Base-by-base conservation (phyloP, 2,888 invertebrate species). In the Chaetogeoica ovagalla region DNA sequence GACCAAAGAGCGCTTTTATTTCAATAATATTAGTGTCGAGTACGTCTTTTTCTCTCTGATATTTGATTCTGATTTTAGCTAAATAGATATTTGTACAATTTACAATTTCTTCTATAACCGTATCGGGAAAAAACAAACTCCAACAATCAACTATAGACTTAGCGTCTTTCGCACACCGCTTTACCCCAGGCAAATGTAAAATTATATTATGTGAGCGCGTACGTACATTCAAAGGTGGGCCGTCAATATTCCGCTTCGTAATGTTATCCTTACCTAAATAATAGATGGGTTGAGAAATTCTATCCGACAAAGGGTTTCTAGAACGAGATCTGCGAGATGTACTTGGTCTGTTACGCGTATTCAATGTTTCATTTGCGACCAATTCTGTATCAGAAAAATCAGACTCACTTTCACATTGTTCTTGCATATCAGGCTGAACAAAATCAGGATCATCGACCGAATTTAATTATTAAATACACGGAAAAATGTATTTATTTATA, bases 61-160 rank as follows among this genome's bases (percentile, higher is more conserved):
- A 76, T 68, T 76, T 66, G 13, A 39, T 57, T 68, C 70, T 48
- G 30, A 70, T 70, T n/a, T 30, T 60, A 68, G n/a, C 30, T 17
- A 79, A 52, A 63, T 70, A 71, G 1, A 59, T 70, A 52, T 77
- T 77, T 15, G 77, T 77, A 60, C 39, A 48, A 43, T 77, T 57
- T 30, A 77, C 77, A 43, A 69, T 68, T 69, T 77, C 59, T 21
- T 76, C 75, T 30, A 66, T 30, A n/a, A 68, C 21, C 21, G n/a
- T 57, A 55, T 76, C 43, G 21, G 69, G 57, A 60, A 77, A 63
- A 69, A 77, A 77, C 37, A 55, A 6, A 23, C n/a, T 65, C 75
- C 75, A 75, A 23, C 37, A 59, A 59, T 73, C 62, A 60, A 60
- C 62, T 39, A 62, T 39, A 48, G 73, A 17, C 48, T 75, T 75